Evolutionary conservation across 2,888 invertebrate species (phyloP), one percentile per base, ranked within the genome.

Genomic region (Galeopsomyia nigrocyanea): DNA sequence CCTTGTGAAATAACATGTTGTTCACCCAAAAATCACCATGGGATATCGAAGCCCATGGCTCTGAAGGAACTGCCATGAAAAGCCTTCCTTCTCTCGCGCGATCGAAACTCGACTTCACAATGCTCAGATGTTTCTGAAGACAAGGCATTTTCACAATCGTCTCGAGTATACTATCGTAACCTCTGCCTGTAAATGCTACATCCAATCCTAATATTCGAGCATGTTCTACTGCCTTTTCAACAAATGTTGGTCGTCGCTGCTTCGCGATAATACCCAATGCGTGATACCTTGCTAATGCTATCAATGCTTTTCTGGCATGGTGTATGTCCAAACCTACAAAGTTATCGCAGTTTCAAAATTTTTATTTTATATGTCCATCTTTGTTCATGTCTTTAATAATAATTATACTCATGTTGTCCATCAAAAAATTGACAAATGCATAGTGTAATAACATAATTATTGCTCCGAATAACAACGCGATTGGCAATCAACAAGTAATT

Each of bases 201-300:
- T 66, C 84, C 79, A 77, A 80, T 74, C 70, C 84, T 80, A 76
- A 86, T 74, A 80, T 86, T 80, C 66, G 84, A 78, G 71, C 65
- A 19, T 71, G 85, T 77, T 79, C 76, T 47, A 74, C 81, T 5
- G 39, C 82, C 75, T 77, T 82, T 74, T 79, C 83, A 76, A 79
- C 87, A 63, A 76, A 81, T 68, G 76, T 80, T 31, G 76, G 86
- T 77, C 71, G 83, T 80, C 78, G 84, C 0, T 86, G 71, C 57
- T 89, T 88, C 68, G 89, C 80, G 0, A 89, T 90, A 17, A 91
- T 87, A 39, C 39, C 39, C 39, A 39, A 7, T 10, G 39, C 10
- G 7, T 39, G 39, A 39, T 39, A 39, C 7, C 39, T 7, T 10
- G 39, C 39, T 7, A 39, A 39, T 39, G 7, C 7, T 39, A 7